These are phyloP conservation scores for Corythaixoides concolor DNA, from an alignment of 2,113 vertebrate species.

Conservation along the genomic window DNA sequence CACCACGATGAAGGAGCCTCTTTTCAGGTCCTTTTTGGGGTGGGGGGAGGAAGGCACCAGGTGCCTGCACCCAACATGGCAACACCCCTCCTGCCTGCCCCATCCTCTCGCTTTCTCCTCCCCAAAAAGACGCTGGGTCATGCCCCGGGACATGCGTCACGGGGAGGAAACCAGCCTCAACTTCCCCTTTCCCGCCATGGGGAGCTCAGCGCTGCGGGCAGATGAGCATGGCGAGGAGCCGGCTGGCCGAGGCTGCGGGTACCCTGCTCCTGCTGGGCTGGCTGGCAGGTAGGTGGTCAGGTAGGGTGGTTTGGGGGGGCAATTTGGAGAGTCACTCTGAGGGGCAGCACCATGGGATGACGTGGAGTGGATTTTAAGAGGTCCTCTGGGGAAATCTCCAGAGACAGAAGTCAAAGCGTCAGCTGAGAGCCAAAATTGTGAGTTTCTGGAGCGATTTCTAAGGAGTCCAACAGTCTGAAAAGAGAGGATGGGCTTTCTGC, in stretches of 20 bases:
- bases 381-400: not conserved
- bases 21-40: not conserved
- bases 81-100: not conserved
- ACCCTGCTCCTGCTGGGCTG: not conserved
- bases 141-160: not conserved
- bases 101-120: not conserved
- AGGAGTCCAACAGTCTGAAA: not conserved
- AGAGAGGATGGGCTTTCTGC: not conserved
- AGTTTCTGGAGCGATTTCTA: not conserved
- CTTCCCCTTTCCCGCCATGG: not conserved
- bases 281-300: not conserved
- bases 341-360: not conserved
- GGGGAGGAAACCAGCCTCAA: not conserved
- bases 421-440: not conserved
- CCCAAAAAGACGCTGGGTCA: not conserved
- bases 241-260: not conserved
- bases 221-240: not conserved
- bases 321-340: not conserved
- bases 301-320: too few species aligned
- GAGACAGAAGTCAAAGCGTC: not conserved
- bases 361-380: accelerated
- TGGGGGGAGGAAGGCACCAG: not conserved
- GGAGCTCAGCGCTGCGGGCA: not conserved
- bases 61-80: not conserved
- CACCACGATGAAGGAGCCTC: not conserved